Conservation (phyloP, 2,797 vertebrate genomes). For the Cygnus olor region DNA sequence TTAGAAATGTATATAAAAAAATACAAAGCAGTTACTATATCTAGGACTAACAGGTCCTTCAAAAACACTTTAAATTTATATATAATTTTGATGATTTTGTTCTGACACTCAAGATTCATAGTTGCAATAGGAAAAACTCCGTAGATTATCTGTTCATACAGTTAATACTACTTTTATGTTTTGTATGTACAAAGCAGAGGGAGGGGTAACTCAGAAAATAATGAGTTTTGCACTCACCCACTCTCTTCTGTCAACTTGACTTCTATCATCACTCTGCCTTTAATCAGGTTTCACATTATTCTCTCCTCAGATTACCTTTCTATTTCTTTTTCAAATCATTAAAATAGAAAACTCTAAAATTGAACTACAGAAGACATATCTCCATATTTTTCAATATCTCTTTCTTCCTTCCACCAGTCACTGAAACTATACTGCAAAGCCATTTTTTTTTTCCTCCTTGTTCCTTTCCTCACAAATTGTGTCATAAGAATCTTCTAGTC, state of each 20-base stretch:
- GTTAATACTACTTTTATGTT: not conserved
- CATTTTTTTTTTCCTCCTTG: not conserved
- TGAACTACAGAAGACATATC: not conserved
- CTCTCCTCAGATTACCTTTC: constrained; percentile 4
- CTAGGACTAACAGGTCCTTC: not conserved
- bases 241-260: not conserved
- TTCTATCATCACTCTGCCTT: not conserved
- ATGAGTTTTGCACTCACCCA: not conserved
- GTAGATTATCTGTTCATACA: not conserved
- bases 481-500: not conserved
- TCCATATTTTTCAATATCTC: not conserved
- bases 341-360: constrained; percentile 23
- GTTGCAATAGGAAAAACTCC: not conserved
- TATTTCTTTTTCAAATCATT: not conserved
- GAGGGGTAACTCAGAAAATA: not conserved
- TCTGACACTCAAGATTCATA: not conserved
- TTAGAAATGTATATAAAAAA: not conserved
- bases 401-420: not conserved
- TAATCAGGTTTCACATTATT: constrained; percentile 17
- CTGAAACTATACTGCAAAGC: not conserved
- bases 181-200: not conserved
- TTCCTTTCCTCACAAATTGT: not conserved
- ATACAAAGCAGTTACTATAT: not conserved
- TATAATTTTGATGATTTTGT: not conserved
- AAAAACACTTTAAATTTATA: not conserved